phyloP scores from a whole-genome alignment of 2,113 vertebrate species.

The Nanger granti region DNA sequence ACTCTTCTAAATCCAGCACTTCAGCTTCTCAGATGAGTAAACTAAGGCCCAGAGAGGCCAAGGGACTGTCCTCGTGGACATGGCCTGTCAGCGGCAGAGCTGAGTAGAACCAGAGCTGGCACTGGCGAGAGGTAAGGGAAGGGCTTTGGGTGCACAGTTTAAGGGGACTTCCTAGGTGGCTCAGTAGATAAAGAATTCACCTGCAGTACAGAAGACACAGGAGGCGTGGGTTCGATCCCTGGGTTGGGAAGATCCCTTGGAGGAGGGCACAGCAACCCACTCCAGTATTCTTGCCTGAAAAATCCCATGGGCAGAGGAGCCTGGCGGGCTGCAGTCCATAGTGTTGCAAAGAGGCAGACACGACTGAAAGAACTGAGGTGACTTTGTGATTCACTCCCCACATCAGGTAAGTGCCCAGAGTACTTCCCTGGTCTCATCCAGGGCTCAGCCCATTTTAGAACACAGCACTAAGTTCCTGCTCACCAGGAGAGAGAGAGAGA shows the following conservation, averaged over 20 bases:
- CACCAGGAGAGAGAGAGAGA: neutral
- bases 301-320: neutral
- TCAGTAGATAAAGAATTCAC: neutral
- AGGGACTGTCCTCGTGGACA: neutral
- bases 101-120: neutral
- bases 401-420: fast-evolving
- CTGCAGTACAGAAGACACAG: neutral
- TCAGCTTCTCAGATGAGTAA: neutral
- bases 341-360: neutral
- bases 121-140: too few species aligned
- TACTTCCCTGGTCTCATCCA: neutral
- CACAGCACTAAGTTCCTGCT: neutral
- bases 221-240: neutral
- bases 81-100: neutral
- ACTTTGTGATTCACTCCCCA: neutral
- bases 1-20: neutral
- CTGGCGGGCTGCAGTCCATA: neutral
- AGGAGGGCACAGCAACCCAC: neutral
- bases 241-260: neutral
- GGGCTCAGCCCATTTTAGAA: too few species aligned
- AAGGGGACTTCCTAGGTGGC: neutral
- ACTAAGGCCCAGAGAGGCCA: neutral
- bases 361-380: neutral
- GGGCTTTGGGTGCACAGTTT: neutral
- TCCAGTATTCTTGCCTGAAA: neutral